Percentiles rank a stretch among this genome's conserved stretches.
These are phyloP conservation scores for Chaetura pelagica DNA, from an alignment of 2,113 vertebrate genomes.

Conservation along the genomic window DNA sequence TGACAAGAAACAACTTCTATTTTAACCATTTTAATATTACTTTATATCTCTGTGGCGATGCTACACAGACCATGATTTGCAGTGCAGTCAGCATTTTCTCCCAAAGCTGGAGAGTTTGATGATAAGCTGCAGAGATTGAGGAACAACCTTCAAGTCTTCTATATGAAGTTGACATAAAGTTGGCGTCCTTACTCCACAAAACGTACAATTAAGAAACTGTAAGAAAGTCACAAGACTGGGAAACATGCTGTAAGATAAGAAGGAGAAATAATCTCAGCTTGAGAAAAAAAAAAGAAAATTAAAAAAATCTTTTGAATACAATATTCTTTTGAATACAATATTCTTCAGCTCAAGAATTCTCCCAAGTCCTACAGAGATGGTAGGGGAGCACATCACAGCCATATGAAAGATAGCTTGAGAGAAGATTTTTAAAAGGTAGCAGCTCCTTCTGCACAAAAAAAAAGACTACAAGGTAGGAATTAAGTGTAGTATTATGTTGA, in stretches of 20 bases:
- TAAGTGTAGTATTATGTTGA: not conserved
- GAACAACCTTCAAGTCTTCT: conserved; percentile 5
- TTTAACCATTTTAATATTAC: not conserved
- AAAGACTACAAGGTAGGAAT: not conserved
- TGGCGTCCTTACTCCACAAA: not conserved
- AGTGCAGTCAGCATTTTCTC: not conserved
- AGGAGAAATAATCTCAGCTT: not conserved
- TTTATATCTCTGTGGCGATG: not conserved
- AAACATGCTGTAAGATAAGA: not conserved
- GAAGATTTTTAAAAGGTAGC: not conserved
- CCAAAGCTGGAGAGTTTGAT: not conserved
- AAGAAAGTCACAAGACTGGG: not conserved
- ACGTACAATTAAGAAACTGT: not conserved
- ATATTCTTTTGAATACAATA: no score
- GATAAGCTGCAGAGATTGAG: not conserved
- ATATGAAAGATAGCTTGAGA: not conserved
- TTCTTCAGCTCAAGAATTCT: not conserved
- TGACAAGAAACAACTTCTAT: not conserved
- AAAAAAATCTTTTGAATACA: no score
- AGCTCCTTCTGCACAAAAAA: not conserved
- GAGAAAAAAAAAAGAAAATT: not conserved
- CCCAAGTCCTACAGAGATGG: not conserved
- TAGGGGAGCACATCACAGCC: not conserved
- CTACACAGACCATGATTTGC: not conserved
- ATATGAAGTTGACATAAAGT: not conserved